phyloP scores from a whole-genome alignment of 2,888 invertebrate species.

The Deroplatys truncata region DNA sequence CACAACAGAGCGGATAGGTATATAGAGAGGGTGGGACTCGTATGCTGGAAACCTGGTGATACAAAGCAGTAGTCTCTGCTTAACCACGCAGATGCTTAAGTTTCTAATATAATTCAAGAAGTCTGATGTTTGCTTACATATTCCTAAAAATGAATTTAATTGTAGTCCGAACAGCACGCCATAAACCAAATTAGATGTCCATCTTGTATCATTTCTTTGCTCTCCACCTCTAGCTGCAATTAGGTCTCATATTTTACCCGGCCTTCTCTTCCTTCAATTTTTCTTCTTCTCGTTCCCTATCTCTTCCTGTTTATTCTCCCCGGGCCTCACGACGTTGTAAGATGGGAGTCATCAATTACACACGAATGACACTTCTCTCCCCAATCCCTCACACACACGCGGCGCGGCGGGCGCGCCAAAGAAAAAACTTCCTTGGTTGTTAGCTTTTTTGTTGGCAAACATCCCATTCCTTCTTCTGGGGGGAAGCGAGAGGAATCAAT shows the following conservation, averaged over 20 bases:
- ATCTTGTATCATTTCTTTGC: neutral
- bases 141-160: too few relatives aligned
- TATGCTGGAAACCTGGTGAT: too few relatives aligned
- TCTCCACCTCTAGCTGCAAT: neutral
- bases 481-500: neutral
- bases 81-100: too few relatives aligned
- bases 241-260: neutral
- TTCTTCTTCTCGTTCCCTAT: conserved; percentile 8
- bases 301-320: conserved; percentile 9
- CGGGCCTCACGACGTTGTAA: neutral
- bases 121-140: too few relatives aligned
- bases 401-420: neutral
- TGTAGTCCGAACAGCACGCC: too few relatives aligned
- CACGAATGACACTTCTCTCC: conserved; percentile 24
- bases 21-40: too few relatives aligned
- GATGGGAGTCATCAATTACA: conserved; percentile 26
- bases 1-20: too few relatives aligned
- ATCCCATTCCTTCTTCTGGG: neutral
- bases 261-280: conserved; percentile 2
- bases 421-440: neutral
- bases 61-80: too few relatives aligned
- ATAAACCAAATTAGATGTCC: neutral
- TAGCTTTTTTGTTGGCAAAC: conserved; percentile 1
- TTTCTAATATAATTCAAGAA: too few relatives aligned
- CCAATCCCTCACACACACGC: conserved; percentile 9